Conservation (phyloP, 1,140 invertebrate species). For the Eurosta solidaginis region DNA sequence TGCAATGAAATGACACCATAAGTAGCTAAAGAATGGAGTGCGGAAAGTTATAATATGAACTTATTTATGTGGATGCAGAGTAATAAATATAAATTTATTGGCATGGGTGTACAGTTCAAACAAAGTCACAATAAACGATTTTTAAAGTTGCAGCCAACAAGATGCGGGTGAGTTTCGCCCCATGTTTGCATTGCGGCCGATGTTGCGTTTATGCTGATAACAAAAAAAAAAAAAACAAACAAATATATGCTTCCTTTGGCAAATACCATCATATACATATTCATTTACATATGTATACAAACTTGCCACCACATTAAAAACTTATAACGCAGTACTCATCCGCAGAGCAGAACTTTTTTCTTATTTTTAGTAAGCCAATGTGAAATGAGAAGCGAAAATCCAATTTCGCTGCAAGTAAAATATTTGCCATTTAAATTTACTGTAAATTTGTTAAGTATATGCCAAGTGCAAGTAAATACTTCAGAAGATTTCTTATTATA, state of each 20-base stretch:
- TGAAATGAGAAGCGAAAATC: slow-evolving; percentile 22
- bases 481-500: too few species aligned
- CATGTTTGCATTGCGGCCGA: slow-evolving; percentile 31
- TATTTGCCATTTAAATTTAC: slow-evolving; percentile 37
- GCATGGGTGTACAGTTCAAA: too few species aligned
- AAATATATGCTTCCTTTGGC: too few species aligned
- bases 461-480: neutral
- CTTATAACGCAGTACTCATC: too few species aligned
- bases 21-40: neutral
- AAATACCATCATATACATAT: neutral
- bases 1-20: neutral
- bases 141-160: too few species aligned
- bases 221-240: neutral
- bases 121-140: too few species aligned
- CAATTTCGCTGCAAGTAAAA: slow-evolving; percentile 35
- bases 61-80: too few species aligned
- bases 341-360: too few species aligned
- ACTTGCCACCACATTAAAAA: neutral
- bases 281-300: neutral
- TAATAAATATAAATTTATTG: too few species aligned
- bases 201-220: neutral
- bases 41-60: neutral
- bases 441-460: slow-evolving; percentile 31
- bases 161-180: too few species aligned
- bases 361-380: neutral